Evolutionary conservation across 2,797 vertebrate species (phyloP), one percentile per base, ranked within the genome.

Genomic region (Enteromius mattozi): DNA sequence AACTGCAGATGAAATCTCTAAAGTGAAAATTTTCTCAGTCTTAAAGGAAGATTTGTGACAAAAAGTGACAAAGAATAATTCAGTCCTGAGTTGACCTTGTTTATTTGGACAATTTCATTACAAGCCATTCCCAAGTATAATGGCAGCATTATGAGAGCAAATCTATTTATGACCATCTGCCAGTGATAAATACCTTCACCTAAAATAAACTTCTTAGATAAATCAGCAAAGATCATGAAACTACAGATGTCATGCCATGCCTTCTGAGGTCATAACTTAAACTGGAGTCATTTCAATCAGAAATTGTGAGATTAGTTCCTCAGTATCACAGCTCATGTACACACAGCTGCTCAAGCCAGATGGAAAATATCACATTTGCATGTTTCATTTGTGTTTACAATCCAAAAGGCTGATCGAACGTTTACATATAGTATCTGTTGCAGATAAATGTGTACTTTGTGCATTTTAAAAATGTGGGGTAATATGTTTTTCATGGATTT

Each of bases 301-400:
- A 35, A 42, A 42, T 14, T 17, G n/a, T 24, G 35, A 59, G 51
- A 59, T 77, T 77, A 27, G 35, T 77, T 40, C 6, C 33, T 74
- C 56, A 51, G 27, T 74, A 21, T 65, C n/a, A 21, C 54, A 77
- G 49, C n/a, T 42, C 33, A 47, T 30, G 70, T 2, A 66, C 35
- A 27, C 37, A 75, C 74, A 75, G 72, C 56, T 59, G 49, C 65
- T 51, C 56, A 51, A 51, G 27, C 30, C 68, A 63, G 19, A 83
- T 14, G 45, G 40, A 82, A 82, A 86, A 78, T 69, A 78, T 78
- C 21, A 59, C 47, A 77, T 70, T 51, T 45, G 82, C 35, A 27
- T 78, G 37, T 49, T 49, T 61, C 21, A 17, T 35, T 49, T 14
- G 33, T 49, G 54, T 79, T 66, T 54, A 68, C 9, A 45, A 33